phyloP scores from a whole-genome alignment of 2,113 vertebrate species.

The Lagopus muta region DNA sequence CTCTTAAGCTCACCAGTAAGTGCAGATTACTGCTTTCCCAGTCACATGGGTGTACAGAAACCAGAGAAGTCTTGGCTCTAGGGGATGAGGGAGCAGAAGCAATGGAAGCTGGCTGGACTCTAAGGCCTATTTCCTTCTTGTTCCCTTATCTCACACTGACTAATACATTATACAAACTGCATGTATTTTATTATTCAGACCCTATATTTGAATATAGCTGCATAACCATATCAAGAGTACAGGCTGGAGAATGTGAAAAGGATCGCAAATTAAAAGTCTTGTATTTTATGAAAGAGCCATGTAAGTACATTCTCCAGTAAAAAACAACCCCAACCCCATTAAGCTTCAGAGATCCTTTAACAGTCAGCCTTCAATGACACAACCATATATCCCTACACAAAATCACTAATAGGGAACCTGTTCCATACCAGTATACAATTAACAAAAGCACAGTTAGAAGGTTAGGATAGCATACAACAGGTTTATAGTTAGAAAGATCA shows the following conservation, averaged over 20 bases:
- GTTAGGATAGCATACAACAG: too few relatives aligned
- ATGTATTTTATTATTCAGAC: not conserved
- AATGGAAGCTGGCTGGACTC: not conserved
- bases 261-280: not conserved
- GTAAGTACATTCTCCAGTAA: not conserved
- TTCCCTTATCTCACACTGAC: not conserved
- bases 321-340: not conserved
- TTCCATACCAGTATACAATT: not conserved
- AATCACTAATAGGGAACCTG: not conserved
- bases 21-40: not conserved
- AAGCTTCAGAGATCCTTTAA: not conserved
- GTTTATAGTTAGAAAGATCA: too few relatives aligned
- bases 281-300: not conserved
- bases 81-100: not conserved
- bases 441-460: too few relatives aligned
- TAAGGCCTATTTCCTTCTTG: not conserved
- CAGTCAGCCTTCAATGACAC: not conserved
- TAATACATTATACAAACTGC: not conserved
- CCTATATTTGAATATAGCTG: not conserved
- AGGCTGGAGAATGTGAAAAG: not conserved
- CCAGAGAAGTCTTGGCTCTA: not conserved
- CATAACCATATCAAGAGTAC: not conserved
- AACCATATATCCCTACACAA: not conserved
- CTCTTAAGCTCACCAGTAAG: not conserved
- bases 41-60: not conserved